Conservation (phyloP, 1,140 invertebrate genomes). For the Chymomyza costata region DNA sequence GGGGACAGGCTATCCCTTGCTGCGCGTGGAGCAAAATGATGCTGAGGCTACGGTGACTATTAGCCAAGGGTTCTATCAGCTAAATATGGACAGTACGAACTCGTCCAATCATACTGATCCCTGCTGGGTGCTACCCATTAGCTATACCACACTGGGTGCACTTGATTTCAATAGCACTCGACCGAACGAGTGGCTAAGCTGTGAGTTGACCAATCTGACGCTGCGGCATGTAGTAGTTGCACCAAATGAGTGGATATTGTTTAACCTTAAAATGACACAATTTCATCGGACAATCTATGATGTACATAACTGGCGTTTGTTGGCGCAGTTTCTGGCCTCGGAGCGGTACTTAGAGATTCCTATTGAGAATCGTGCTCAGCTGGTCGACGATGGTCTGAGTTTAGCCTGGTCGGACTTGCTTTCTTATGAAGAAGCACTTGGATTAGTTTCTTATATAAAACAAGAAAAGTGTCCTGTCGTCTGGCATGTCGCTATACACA, state of each 20-base stretch:
- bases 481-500: slow-evolving; percentile 79
- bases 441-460: slow-evolving; percentile 78
- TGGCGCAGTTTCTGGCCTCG: slow-evolving; percentile 77
- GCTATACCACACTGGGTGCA: slow-evolving; percentile 79
- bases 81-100: slow-evolving; percentile 13
- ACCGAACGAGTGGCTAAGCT: slow-evolving; percentile 78
- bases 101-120: background rate
- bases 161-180: slow-evolving; percentile 79
- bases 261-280: slow-evolving; percentile 78
- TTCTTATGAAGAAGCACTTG: slow-evolving; percentile 80
- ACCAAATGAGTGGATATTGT: slow-evolving; percentile 77
- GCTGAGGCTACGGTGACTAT: slow-evolving; percentile 75
- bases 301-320: slow-evolving; percentile 79
- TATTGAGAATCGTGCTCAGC: slow-evolving; percentile 83
- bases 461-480: slow-evolving; percentile 80
- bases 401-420: slow-evolving; percentile 82
- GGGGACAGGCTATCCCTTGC: slow-evolving; percentile 86
- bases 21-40: slow-evolving; percentile 81
- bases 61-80: slow-evolving; percentile 76
- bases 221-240: slow-evolving; percentile 33
- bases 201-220: slow-evolving; percentile 27
- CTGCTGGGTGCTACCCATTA: slow-evolving; percentile 78
- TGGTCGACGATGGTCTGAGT: slow-evolving; percentile 85
- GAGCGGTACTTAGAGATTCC: slow-evolving; percentile 78
- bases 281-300: slow-evolving; percentile 87